These are phyloP conservation scores for Molossus alvarezi DNA, from an alignment of 2,797 vertebrate genomes.

Conservation along the genomic window DNA sequence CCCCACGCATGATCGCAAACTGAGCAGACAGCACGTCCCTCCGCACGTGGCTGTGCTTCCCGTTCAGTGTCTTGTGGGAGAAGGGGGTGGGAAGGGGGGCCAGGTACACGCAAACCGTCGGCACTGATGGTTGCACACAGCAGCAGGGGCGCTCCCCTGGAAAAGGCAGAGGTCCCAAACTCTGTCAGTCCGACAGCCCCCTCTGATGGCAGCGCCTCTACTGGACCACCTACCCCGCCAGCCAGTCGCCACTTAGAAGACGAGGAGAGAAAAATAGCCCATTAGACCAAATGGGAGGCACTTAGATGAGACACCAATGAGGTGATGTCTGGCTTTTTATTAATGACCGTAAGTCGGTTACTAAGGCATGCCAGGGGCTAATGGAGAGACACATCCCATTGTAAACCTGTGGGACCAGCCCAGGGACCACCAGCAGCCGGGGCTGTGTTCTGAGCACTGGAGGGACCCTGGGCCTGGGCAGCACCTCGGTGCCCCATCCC, in stretches of 20 bases:
- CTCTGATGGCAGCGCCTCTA: not conserved
- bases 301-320: constrained; percentile 47
- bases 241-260: constrained; percentile 7
- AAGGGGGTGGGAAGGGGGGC: not conserved
- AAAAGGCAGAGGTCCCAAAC: not conserved
- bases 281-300: not conserved
- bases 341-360: constrained; percentile 69
- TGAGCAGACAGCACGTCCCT: not conserved
- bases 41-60: not conserved
- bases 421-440: not conserved
- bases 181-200: not conserved
- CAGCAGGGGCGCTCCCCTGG: not conserved
- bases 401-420: not conserved
- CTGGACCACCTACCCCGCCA: not conserved
- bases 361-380: not conserved
- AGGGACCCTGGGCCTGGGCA: not conserved
- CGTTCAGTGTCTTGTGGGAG: not conserved
- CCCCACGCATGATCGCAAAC: rapidly evolving
- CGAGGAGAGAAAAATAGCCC: not conserved
- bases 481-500: not conserved
- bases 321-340: constrained; percentile 57
- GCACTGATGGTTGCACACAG: not conserved
- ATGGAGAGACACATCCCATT: not conserved
- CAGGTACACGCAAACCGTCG: not conserved
- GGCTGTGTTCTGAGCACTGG: not conserved